Evolutionary conservation across 2,113 vertebrate species (phyloP), one percentile per base, ranked within the genome.

Genomic region (Pluvianellus socialis): DNA sequence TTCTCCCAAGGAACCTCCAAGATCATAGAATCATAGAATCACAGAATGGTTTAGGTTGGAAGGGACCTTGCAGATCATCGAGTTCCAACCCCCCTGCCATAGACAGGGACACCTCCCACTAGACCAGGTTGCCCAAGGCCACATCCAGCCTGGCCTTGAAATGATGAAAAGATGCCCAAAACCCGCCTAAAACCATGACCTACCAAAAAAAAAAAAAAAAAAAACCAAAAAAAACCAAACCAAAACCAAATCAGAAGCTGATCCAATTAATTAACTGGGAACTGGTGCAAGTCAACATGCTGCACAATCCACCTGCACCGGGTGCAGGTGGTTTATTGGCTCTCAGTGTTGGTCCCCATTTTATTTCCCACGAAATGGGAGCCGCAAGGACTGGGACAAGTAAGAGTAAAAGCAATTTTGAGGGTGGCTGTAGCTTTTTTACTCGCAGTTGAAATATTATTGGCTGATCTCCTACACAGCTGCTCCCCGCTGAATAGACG

Each of bases 291-390:
- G 73, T 30, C 79, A 70, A 44, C 59, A 13, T 0, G 0, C 12
- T 0, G 0, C 23, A 8, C 2, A 1, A 50, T 9, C 42, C 20
- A 6, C 52, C 35, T 2, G 11, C 6, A 24, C 35, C 8, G 4
- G 44, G 4, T 27, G 0, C 0, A 3, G 67, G 10, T 65, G 65
- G 5, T 70, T 56, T 14, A 3, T 4, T 6, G 2, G 3, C 0
- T 2, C 40, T 56, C 6, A 1, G 1, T 18, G 47, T 8, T 19
- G 62, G 14, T 19, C 35, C 44, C 23, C 16, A 1, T 1, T 62
- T 80, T 21, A 21, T n/a, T 53, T 22, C 6, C 71, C 12, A 4
- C 2, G 44, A 33, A 79, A 68, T 1, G 14, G 53, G 59, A 93
- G 49, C 82, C 38, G 47, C 20, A 18, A 71, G 33, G 66, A 61